Evolutionary conservation across 2,888 invertebrate genomes (phyloP), one percentile per base, ranked within the genome.

Genomic region (Erebia epiphron): DNA sequence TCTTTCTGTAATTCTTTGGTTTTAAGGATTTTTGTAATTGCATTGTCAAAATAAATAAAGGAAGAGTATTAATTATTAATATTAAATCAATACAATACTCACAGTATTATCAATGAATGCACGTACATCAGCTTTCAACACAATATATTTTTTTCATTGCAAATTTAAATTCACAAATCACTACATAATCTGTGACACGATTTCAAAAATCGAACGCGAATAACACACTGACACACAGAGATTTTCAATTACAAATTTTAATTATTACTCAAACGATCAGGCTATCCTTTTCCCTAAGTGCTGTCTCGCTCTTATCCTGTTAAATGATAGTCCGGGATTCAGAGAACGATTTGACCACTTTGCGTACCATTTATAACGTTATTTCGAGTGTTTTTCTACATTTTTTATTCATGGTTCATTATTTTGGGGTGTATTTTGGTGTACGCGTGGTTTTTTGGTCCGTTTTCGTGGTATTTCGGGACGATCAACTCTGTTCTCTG

Each of bases 291-390:
- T 74, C 69, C 69, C 69, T 63, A 65, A 67, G 66, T 73, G 71
- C 79, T 74, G 67, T 81, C 81, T 79, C 81, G 56, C 77, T 81
- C 80, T 78, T 77, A 76, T 82, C 79, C 81, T 80, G 79, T 72
- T 71, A 65, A 66, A 72, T 69, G 75, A 75, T 77, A 77, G 80
- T 79, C 80, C 79, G 78, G 76, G 78, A 75, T 76, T 72, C 76
- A 54, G 41, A 70, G 72, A 60, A 56, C 57, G 67, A 67, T 62
- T 70, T 73, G 68, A 73, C 56, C 75, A 75, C 74, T 76, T 61
- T 69, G 18, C 50, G 66, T 75, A 14, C 70, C 79, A 81, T 82
- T 81, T 78, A 80, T 75, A 60, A 71, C 49, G 73, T 63, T 73
- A 74, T 76, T 58, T 26, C 35, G 46, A 41, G 74, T 68, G 57